phyloP scores from a whole-genome alignment of 2,888 invertebrate species.

The Enoplolaimus lenunculus region DNA sequence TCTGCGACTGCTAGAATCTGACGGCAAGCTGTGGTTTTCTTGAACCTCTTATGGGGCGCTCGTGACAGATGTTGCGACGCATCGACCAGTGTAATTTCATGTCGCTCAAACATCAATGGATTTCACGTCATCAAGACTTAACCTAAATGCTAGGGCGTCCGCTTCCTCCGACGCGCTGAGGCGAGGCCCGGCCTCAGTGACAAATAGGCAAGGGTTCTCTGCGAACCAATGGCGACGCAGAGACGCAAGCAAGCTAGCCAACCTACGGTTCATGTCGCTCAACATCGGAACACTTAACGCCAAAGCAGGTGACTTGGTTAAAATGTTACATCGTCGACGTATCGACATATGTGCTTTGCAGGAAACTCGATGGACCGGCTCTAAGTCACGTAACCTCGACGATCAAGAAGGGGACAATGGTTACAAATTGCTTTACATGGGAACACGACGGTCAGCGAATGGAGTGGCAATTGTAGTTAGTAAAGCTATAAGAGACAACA shows the following conservation, averaged over 20 bases:
- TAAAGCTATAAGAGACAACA: not conserved
- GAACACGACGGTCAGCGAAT: not conserved
- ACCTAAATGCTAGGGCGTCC: not conserved
- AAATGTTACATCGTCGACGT: not conserved
- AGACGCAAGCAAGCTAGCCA: not conserved
- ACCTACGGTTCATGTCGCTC: slow-evolving; percentile 3
- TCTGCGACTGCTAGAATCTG: not conserved
- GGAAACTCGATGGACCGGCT: slow-evolving; percentile 11
- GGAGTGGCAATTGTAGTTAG: not conserved
- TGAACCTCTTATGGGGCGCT: not conserved
- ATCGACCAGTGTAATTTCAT: not conserved
- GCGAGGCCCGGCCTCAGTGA: not conserved
- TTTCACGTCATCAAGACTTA: not conserved
- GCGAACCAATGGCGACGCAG: not conserved
- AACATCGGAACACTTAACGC: slow-evolving; percentile 4
- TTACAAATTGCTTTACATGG: slow-evolving; percentile 6
- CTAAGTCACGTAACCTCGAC: not conserved
- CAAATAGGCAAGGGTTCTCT: not conserved
- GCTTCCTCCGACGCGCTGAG: not conserved
- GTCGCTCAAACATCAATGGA: not conserved
- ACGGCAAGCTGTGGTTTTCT: not conserved
- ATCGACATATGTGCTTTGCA: slow-evolving; percentile 4
- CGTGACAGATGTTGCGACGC: not conserved
- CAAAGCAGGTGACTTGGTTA: not conserved
- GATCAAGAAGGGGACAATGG: not conserved